A percentile compares a stretch with the other conserved stretches of the same genome.
Evolutionary conservation across 2,797 vertebrate genomes (phyloP).

Genomic region (Coreius guichenoti): DNA sequence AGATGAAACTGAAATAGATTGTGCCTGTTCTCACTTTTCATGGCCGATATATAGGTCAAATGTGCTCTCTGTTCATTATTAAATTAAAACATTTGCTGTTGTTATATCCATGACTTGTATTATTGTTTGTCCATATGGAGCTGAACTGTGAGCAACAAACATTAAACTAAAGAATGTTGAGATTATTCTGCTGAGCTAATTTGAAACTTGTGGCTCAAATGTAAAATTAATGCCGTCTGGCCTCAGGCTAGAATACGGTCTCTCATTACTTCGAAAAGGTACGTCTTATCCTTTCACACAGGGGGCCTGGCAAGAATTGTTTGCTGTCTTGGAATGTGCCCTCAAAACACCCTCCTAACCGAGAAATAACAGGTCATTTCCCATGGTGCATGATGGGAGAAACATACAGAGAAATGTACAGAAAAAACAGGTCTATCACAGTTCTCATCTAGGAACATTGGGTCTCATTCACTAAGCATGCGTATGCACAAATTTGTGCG

Average conservation of each 20-base stretch:
- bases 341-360: slow-evolving; percentile 24
- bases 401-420: not conserved
- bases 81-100: slow-evolving; percentile 31
- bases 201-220: slow-evolving; percentile 29
- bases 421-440: not conserved
- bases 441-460: slow-evolving; percentile 1
- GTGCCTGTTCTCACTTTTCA: not conserved
- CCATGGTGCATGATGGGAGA: slow-evolving; percentile 20
- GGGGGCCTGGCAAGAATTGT: slow-evolving; percentile 15
- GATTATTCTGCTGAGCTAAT: not conserved
- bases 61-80: slow-evolving; percentile 17
- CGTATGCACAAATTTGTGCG: no score
- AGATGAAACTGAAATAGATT: not conserved
- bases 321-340: slow-evolving; percentile 52
- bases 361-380: slow-evolving; percentile 23
- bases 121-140: not conserved
- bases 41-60: slow-evolving; percentile 3
- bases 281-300: slow-evolving; percentile 41
- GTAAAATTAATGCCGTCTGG: slow-evolving; percentile 34
- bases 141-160: not conserved
- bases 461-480: no score
- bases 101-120: slow-evolving; percentile 1
- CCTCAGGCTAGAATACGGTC: slow-evolving; percentile 43
- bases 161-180: slow-evolving; percentile 29
- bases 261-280: slow-evolving; percentile 53